Evolutionary conservation across 2,797 vertebrate species (phyloP).

Genomic region (Gadopsis marmoratus): DNA sequence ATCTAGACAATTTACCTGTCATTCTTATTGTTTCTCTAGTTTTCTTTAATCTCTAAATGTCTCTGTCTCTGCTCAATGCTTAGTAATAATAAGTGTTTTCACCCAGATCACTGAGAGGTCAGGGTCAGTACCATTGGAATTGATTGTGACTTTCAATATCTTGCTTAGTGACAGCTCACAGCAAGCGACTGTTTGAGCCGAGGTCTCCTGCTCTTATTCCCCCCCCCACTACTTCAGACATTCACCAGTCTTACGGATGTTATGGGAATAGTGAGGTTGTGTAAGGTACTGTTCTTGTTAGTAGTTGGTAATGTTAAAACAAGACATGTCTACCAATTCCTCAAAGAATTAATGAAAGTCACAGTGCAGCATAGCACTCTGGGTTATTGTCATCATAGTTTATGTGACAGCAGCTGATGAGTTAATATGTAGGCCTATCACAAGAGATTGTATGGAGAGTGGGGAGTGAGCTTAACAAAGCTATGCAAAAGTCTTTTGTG

Average conservation of each 20-base stretch:
- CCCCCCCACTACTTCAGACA: neutral
- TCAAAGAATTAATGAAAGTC: neutral
- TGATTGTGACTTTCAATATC: conserved; percentile 6
- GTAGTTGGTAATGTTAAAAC: conserved; percentile 7
- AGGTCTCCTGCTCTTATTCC: neutral
- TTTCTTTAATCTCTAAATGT: neutral
- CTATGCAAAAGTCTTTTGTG: conserved; percentile 47
- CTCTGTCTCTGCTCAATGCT: neutral
- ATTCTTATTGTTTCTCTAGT: neutral
- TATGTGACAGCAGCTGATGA: conserved; percentile 27
- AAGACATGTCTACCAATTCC: neutral
- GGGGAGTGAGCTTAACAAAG: conserved; percentile 32
- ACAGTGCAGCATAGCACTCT: neutral
- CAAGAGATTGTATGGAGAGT: conserved; percentile 23
- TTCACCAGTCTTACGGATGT: neutral
- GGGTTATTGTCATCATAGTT: conserved; percentile 10
- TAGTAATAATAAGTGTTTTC: neutral
- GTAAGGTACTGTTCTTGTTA: neutral
- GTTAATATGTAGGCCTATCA: conserved; percentile 52
- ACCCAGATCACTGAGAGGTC: conserved; percentile 11
- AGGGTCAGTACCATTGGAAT: conserved; percentile 14
- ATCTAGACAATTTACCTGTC: neutral
- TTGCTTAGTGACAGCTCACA: conserved; percentile 9
- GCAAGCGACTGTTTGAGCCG: conserved; percentile 12
- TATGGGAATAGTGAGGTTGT: neutral